These are phyloP conservation scores for Pseudopipra pipra DNA, from an alignment of 2,113 vertebrate species.

Conservation along the genomic window DNA sequence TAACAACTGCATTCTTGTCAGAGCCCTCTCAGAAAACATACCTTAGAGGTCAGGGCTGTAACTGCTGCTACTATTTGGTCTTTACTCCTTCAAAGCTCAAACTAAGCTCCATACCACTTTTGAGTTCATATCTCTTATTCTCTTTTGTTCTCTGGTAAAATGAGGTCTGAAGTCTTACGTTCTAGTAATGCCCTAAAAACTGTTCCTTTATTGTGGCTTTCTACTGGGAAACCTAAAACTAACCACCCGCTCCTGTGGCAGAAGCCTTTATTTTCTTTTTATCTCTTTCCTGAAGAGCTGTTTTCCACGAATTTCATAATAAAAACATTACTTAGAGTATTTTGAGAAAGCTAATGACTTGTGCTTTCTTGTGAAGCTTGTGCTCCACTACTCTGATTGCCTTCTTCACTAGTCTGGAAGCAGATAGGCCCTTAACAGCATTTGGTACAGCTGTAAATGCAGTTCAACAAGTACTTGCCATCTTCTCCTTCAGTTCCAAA, in stretches of 20 bases:
- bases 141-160: not conserved
- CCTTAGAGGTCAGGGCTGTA: not conserved
- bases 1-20: not conserved
- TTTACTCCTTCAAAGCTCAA: not conserved
- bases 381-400: no score
- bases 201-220: not conserved
- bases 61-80: not conserved
- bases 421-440: not conserved
- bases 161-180: not conserved
- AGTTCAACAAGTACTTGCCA: slow-evolving; percentile 66
- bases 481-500: slow-evolving; percentile 80
- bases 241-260: not conserved
- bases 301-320: not conserved
- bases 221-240: not conserved
- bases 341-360: not conserved
- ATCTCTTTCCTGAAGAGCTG: not conserved
- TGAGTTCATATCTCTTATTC: not conserved
- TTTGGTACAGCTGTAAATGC: not conserved
- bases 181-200: not conserved
- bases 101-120: not conserved
- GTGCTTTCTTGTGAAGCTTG: not conserved
- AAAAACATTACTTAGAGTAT: not conserved
- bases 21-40: not conserved
- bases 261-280: not conserved
- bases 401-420: not conserved